Conservation (phyloP, 1,140 invertebrate species). For the Bathynomus jamesi region DNA sequence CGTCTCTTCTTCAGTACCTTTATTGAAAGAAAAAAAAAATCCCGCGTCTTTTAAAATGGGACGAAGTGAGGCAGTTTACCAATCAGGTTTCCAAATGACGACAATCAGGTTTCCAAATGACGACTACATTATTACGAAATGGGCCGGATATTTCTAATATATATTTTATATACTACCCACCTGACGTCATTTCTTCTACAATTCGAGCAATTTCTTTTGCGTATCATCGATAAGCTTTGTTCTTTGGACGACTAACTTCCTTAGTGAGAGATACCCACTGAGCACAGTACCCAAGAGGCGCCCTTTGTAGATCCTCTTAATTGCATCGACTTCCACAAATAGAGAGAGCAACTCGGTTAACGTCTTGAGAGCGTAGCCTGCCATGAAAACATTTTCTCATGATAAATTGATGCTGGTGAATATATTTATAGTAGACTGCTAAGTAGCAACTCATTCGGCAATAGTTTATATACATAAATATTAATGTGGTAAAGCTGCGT, state of each 20-base stretch:
- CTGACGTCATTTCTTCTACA: conserved; percentile 92
- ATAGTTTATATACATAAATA: too few species aligned
- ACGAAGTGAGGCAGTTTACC: too few species aligned
- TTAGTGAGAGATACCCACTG: conserved; percentile 84
- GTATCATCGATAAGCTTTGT: conserved; percentile 93
- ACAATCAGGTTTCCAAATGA: too few species aligned
- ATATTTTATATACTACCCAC: too few species aligned
- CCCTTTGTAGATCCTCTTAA: conserved; percentile 78
- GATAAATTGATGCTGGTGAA: too few species aligned
- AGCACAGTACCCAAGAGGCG: conserved; percentile 78
- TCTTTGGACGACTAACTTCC: conserved; percentile 84
- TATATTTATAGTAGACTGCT: too few species aligned
- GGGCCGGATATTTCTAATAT: too few species aligned
- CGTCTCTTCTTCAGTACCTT: conserved; percentile 89
- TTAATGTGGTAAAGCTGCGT: too few species aligned
- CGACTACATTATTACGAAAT: too few species aligned
- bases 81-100: too few species aligned
- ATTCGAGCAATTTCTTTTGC: conserved; percentile 90
- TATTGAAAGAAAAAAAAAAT: not conserved
- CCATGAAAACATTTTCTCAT: not conserved
- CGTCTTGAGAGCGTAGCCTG: conserved; percentile 73
- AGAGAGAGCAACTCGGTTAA: conserved; percentile 77
- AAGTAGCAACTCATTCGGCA: too few species aligned
- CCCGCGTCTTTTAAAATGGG: too few species aligned
- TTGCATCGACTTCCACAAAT: conserved; percentile 72